Percentiles rank a stretch among this genome's conserved stretches.
Evolutionary conservation across 2,888 invertebrate species (phyloP).

Genomic region (Drosophila histrio): DNA sequence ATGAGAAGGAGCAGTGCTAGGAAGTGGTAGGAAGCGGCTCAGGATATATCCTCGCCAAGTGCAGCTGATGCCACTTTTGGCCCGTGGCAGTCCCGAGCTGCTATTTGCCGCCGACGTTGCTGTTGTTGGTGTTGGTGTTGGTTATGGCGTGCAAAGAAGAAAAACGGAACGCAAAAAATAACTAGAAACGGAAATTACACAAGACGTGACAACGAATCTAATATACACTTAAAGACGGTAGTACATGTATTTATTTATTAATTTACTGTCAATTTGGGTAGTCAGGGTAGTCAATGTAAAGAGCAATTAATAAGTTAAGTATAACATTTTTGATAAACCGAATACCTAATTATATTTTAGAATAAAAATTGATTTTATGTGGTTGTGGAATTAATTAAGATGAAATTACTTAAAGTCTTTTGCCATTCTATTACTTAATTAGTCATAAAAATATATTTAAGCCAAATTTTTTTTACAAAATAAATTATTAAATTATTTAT

Average conservation of each 20-base stretch:
- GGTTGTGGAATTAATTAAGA: too few relatives aligned
- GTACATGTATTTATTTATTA: background rate
- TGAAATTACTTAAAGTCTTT: too few relatives aligned
- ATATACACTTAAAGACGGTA: background rate
- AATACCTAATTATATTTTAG: too few relatives aligned
- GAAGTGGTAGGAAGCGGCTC: constrained; percentile 38
- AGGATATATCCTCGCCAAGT: constrained; percentile 72
- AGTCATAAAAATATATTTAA: too few relatives aligned
- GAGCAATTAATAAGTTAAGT: background rate
- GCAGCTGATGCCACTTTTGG: constrained; percentile 77
- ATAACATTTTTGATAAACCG: too few relatives aligned
- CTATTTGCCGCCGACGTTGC: constrained; percentile 33
- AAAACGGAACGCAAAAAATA: constrained; percentile 40
- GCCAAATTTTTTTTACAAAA: too few relatives aligned
- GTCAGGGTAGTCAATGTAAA: too few relatives aligned
- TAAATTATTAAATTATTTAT: too few relatives aligned
- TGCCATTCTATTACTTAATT: too few relatives aligned
- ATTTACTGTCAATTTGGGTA: background rate
- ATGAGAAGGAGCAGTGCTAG: background rate
- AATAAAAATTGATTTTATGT: too few relatives aligned
- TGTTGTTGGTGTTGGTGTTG: constrained; percentile 46
- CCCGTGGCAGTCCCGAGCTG: constrained; percentile 69
- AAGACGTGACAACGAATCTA: background rate
- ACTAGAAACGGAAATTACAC: constrained; percentile 19
- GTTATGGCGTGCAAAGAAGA: constrained; percentile 59